Evolutionary conservation across 2,888 invertebrate species (phyloP).

Genomic region (Anthophora plumipes): DNA sequence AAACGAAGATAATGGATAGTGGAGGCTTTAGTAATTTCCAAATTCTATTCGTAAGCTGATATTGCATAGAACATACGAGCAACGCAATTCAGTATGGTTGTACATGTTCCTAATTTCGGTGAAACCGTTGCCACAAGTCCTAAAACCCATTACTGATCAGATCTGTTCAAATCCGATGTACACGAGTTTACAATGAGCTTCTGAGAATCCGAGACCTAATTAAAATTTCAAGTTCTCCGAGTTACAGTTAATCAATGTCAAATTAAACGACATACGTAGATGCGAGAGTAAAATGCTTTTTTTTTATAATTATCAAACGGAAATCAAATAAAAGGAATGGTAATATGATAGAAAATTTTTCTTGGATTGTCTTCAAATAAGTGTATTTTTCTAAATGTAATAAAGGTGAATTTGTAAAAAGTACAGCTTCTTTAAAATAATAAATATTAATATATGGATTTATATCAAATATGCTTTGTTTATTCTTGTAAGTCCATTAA

Average conservation of each 20-base stretch:
- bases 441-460: no score
- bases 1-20: no score
- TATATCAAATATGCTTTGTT: no score
- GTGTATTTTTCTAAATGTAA: no score
- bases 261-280: neutral
- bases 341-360: no score
- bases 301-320: no score
- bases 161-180: constrained; percentile 46
- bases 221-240: constrained; percentile 38
- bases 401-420: no score
- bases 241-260: neutral
- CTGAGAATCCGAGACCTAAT: constrained; percentile 33
- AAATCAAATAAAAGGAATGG: no score
- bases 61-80: constrained; percentile 13
- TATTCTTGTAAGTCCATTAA: no score
- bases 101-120: constrained; percentile 50
- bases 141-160: constrained; percentile 54
- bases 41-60: neutral
- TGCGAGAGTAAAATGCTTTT: neutral
- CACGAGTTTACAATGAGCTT: constrained; percentile 33
- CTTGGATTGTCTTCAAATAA: no score
- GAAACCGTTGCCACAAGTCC: constrained; percentile 44
- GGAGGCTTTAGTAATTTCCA: neutral
- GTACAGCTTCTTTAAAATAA: no score
- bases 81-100: constrained; percentile 30